A percentile compares a stretch with the other conserved stretches of the same genome.
Conservation (phyloP, 2,113 vertebrate species). For the Gallinago undulata region DNA sequence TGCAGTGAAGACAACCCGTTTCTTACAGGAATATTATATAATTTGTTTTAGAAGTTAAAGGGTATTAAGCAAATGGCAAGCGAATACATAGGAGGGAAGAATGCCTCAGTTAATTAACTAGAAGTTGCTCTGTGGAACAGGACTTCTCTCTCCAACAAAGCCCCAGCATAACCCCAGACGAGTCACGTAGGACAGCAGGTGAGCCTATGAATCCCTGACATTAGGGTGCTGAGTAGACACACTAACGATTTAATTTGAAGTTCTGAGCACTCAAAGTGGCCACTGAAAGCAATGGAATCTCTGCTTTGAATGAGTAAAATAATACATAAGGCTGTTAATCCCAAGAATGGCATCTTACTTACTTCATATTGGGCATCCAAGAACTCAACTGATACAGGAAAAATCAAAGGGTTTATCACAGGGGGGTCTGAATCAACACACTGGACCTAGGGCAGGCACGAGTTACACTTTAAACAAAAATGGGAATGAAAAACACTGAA, state of each 20-base stretch:
- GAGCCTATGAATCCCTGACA: rapidly evolving
- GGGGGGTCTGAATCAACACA: not conserved
- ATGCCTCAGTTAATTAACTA: not conserved
- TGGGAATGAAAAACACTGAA: not conserved
- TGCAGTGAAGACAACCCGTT: not conserved
- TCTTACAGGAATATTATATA: not conserved
- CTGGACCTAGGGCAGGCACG: rapidly evolving
- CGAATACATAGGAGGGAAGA: not conserved
- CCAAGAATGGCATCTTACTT: not conserved
- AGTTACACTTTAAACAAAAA: not conserved
- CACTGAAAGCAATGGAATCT: not conserved
- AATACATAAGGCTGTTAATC: not conserved
- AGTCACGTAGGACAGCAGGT: not conserved
- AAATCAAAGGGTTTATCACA: not conserved
- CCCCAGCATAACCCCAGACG: not conserved
- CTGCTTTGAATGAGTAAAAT: not conserved
- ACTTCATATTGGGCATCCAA: not conserved
- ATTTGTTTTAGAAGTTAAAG: not conserved
- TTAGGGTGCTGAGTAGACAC: not conserved
- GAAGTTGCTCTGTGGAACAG: not conserved
- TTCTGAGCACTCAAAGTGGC: not conserved
- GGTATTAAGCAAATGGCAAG: not conserved
- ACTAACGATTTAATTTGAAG: not conserved
- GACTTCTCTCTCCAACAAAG: not conserved
- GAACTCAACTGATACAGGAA: not conserved